Evolutionary conservation across 2,113 vertebrate genomes (phyloP).

Genomic region (Cyphomyrus plagiostoma): DNA sequence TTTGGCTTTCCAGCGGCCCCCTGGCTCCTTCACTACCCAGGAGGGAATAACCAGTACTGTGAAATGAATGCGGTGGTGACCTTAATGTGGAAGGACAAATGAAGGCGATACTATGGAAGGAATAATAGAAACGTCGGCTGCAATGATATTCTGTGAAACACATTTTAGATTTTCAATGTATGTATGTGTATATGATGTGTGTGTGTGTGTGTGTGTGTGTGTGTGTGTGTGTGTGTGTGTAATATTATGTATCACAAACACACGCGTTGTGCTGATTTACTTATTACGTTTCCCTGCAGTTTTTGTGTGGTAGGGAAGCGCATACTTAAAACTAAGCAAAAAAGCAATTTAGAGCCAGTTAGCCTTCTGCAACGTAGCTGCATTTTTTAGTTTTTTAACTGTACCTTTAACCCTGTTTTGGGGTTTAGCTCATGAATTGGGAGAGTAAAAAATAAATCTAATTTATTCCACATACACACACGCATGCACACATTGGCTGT

Average conservation of each 20-base stretch:
- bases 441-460: not conserved
- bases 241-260: too few species aligned
- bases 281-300: not conserved
- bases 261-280: not conserved
- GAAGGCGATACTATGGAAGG: not conserved
- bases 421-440: not conserved
- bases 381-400: not conserved
- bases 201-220: not conserved
- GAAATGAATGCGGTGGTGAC: not conserved
- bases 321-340: not conserved
- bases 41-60: not conserved
- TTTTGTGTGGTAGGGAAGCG: not conserved
- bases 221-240: not conserved
- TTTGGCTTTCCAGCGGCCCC: not conserved
- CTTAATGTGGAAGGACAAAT: not conserved
- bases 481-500: not conserved
- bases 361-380: not conserved
- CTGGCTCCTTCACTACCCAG: not conserved
- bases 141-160: not conserved
- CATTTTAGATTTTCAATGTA: not conserved
- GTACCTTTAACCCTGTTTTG: not conserved
- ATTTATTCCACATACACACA: not conserved
- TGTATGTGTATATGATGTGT: not conserved
- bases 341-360: not conserved
- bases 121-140: too few species aligned